Conservation (phyloP, 2,113 vertebrate genomes). For the Vicugna pacos region DNA sequence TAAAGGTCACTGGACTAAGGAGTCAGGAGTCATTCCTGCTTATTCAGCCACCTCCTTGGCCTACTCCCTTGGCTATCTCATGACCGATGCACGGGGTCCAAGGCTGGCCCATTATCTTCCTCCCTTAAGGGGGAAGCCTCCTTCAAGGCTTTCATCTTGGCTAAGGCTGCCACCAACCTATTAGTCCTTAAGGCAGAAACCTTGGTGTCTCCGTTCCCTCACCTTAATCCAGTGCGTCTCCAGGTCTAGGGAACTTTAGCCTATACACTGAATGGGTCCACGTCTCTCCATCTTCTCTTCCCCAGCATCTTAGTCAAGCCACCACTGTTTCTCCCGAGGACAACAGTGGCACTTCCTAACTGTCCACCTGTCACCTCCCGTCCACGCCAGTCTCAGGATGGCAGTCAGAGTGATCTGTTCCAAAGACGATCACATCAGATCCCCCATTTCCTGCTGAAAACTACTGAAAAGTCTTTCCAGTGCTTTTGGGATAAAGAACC, state of each 20-base stretch:
- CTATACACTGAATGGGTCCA: not conserved
- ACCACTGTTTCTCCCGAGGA: constrained; percentile 4
- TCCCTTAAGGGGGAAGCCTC: not conserved
- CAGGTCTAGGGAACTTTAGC: not conserved
- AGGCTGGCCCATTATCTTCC: not conserved
- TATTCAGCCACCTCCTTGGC: not conserved
- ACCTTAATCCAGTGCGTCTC: not conserved
- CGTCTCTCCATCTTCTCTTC: not conserved
- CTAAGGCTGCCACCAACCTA: too few species aligned
- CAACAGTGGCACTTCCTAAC: not conserved
- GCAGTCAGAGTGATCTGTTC: not conserved
- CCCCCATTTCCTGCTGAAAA: not conserved
- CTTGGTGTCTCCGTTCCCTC: not conserved
- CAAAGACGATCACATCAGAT: not conserved
- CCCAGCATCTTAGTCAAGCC: not conserved
- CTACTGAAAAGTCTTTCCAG: not conserved
- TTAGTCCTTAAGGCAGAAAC: not conserved
- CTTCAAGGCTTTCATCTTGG: not conserved
- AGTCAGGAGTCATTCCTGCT: not conserved
- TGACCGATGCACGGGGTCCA: rapidly evolving
- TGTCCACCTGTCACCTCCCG: not conserved
- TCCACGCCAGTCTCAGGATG: not conserved
- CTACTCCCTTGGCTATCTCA: not conserved
- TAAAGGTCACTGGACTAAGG: not conserved
- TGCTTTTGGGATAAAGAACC: not conserved